Conservation (phyloP, 2,797 vertebrate species). For the Lacerta bilineata region DNA sequence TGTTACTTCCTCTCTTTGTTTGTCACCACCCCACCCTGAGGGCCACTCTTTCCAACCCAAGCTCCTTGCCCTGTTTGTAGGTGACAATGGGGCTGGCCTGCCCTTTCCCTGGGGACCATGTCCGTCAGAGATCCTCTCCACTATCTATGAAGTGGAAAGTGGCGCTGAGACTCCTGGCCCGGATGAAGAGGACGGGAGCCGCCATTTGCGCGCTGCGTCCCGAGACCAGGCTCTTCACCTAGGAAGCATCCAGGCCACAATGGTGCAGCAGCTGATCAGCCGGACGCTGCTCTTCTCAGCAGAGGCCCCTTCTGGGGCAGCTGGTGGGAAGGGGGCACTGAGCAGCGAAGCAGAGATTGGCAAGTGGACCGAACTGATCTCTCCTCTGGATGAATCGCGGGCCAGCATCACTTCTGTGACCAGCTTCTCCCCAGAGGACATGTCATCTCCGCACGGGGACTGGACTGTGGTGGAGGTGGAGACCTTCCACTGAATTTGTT, state of each 20-base stretch:
- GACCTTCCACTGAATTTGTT: constrained; percentile 86
- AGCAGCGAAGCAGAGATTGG: constrained; percentile 87
- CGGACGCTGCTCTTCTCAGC: constrained; percentile 86
- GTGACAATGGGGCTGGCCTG: constrained; percentile 53
- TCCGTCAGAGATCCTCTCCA: constrained; percentile 87
- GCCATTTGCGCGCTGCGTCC: constrained; percentile 43
- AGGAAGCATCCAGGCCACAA: constrained; percentile 80
- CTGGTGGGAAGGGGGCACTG: constrained; percentile 70
- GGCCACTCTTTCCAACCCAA: constrained; percentile 58
- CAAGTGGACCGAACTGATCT: constrained; percentile 88
- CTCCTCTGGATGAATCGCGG: constrained; percentile 83
- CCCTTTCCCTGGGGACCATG: constrained; percentile 74
- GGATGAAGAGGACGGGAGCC: constrained; percentile 78
- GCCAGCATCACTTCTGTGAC: constrained; percentile 91
- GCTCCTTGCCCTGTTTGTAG: constrained; percentile 57
- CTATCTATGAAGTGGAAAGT: constrained; percentile 88
- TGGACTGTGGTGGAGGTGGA: constrained; percentile 95
- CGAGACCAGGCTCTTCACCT: constrained; percentile 71
- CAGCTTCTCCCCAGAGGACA: constrained; percentile 89
- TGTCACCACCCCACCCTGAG: not conserved
- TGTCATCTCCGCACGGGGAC: constrained; percentile 83
- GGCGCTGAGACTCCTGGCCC: constrained; percentile 84
- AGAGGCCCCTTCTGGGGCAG: constrained; percentile 41
- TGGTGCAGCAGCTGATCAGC: constrained; percentile 91
- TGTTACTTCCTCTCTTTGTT: constrained; percentile 40